phyloP scores from a whole-genome alignment of 2,113 vertebrate species.

The Phaethon lepturus region DNA sequence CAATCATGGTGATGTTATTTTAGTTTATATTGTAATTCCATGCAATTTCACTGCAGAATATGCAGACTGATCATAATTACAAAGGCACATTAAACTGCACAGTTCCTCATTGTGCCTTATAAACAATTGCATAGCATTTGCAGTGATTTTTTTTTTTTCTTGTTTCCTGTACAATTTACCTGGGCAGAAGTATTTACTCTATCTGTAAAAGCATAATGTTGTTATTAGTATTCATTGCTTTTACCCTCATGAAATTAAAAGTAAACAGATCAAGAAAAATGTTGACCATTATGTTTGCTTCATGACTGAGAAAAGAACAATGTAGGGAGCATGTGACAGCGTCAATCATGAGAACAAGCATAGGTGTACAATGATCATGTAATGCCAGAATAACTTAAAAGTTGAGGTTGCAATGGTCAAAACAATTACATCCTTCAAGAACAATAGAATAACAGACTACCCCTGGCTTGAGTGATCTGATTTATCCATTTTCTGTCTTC shows the following conservation, averaged over 20 bases:
- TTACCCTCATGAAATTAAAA: conserved; percentile 29
- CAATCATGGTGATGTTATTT: background rate
- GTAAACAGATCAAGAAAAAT: background rate
- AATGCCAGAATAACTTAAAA: background rate
- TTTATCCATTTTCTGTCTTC: background rate
- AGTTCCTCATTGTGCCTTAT: background rate
- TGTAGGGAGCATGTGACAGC: background rate
- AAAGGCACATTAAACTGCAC: background rate
- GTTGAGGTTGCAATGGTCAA: background rate
- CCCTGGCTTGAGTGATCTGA: background rate
- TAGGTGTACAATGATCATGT: background rate
- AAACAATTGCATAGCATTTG: background rate
- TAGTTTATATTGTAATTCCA: background rate
- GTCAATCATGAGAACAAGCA: background rate
- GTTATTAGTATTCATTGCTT: background rate
- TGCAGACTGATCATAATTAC: background rate
- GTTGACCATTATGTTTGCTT: background rate
- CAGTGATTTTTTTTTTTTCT: background rate
- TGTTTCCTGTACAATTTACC: background rate
- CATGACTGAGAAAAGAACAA: background rate
- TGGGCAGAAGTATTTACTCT: background rate
- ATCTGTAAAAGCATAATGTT: background rate
- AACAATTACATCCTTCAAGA: background rate
- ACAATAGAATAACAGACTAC: background rate
- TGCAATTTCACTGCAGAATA: background rate